Conservation (phyloP, 1,140 invertebrate genomes). For the Chrysoperla carnea region DNA sequence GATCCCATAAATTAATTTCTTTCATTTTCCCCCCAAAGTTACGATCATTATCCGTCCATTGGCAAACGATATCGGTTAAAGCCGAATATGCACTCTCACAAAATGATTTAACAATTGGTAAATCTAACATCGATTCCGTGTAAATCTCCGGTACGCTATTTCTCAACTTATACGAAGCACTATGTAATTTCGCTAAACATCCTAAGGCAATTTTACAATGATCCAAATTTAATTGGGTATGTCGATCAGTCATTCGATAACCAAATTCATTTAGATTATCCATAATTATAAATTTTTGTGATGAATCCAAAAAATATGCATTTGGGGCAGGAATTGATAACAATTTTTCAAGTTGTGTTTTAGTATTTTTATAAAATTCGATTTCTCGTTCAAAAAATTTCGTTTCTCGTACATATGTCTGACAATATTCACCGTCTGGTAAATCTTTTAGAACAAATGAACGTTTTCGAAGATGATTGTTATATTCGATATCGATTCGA, state of each 20-base stretch:
- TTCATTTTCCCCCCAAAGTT: neutral
- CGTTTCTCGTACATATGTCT: neutral
- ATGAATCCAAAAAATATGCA: neutral
- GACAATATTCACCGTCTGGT: neutral
- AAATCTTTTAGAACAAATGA: neutral
- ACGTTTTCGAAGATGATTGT: too few species aligned
- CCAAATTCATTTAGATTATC: slow-evolving; percentile 9
- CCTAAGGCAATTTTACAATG: slow-evolving; percentile 8
- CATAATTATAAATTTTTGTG: slow-evolving; percentile 6
- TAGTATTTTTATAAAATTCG: too few species aligned
- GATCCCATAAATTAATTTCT: neutral
- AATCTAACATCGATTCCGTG: neutral
- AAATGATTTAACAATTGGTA: neutral
- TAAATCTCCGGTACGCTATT: neutral
- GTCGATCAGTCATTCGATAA: slow-evolving; percentile 10
- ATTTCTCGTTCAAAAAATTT: neutral
- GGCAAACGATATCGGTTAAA: neutral
- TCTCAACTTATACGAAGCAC: slow-evolving; percentile 1
- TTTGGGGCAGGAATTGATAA: neutral
- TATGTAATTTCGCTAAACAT: slow-evolving; percentile 12
- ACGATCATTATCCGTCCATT: neutral
- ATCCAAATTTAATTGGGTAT: slow-evolving; percentile 8
- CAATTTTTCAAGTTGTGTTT: neutral
- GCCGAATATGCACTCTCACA: neutral
- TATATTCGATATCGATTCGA: too few species aligned